Percentiles rank a stretch among this genome's conserved stretches.
Evolutionary conservation across 2,888 invertebrate genomes (phyloP).

Genomic region (Drosophila falleni): DNA sequence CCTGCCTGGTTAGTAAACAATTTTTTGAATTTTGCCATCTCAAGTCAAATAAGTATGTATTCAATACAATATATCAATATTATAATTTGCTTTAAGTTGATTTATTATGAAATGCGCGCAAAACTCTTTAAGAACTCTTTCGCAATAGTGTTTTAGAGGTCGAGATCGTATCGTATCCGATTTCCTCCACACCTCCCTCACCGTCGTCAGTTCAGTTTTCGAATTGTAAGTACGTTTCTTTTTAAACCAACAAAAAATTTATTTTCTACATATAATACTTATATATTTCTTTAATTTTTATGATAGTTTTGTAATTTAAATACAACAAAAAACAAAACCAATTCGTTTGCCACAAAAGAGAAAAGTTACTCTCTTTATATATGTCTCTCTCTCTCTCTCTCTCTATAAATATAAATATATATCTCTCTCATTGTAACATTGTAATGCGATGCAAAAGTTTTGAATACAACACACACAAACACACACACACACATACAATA

Average conservation of each 20-base stretch:
- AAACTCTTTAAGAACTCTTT: constrained; percentile 35
- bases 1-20: constrained; percentile 71
- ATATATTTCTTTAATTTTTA: constrained; percentile 39
- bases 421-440: constrained; percentile 69
- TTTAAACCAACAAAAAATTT: constrained; percentile 62
- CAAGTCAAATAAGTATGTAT: constrained; percentile 45
- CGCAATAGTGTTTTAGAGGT: constrained; percentile 51
- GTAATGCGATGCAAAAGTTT: constrained; percentile 83
- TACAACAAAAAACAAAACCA: constrained; percentile 30
- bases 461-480: constrained; percentile 46
- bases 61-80: constrained; percentile 38
- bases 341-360: constrained; percentile 55
- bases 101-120: constrained; percentile 7
- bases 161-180: constrained; percentile 47
- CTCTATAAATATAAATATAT: constrained; percentile 32
- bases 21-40: constrained; percentile 38
- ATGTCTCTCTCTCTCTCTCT: constrained; percentile 42
- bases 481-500: constrained; percentile 34
- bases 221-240: constrained; percentile 84
- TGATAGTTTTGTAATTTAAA: constrained; percentile 41
- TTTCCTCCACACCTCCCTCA: constrained; percentile 51
- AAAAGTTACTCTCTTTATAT: constrained; percentile 50
- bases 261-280: constrained; percentile 61
- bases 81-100: constrained; percentile 53
- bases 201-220: constrained; percentile 78